Percentiles rank a stretch among this genome's conserved stretches.
Conservation (phyloP, 1,140 invertebrate genomes). For the Neoseiulus cucumeris region DNA sequence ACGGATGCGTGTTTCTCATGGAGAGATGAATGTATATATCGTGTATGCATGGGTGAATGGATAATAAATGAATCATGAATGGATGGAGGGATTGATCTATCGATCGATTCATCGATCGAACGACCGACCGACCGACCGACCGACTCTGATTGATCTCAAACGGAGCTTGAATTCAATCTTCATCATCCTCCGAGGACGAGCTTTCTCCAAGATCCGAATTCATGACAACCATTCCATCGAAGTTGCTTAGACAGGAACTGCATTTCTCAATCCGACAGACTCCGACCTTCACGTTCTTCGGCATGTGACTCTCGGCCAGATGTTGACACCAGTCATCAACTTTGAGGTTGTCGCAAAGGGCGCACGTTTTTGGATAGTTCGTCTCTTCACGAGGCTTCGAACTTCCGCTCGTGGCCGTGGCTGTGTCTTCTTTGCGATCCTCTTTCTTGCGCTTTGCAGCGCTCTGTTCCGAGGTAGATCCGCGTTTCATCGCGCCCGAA, state of each 20-base stretch:
- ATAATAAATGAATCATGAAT: too few species aligned
- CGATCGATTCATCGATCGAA: neutral
- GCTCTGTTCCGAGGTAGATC: neutral
- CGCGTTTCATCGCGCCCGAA: constrained; percentile 30
- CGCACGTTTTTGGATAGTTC: neutral
- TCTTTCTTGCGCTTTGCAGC: constrained; percentile 3
- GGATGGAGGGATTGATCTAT: too few species aligned
- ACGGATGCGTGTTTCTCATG: too few species aligned
- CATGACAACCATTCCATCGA: constrained; percentile 18
- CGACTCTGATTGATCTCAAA: too few species aligned
- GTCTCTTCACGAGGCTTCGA: neutral
- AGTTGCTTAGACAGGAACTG: constrained; percentile 18
- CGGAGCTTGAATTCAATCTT: constrained; percentile 6
- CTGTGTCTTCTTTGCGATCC: constrained; percentile 44
- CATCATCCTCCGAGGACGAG: constrained; percentile 18
- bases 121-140: neutral
- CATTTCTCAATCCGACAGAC: constrained; percentile 21
- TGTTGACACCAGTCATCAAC: constrained; percentile 16
- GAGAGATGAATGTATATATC: too few species aligned
- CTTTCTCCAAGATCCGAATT: constrained; percentile 16
- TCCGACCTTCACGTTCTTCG: constrained; percentile 18
- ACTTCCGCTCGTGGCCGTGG: neutral
- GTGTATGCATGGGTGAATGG: too few species aligned
- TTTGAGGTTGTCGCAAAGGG: constrained; percentile 14
- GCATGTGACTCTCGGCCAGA: constrained; percentile 16